Percentiles rank a stretch among this genome's conserved stretches.
Evolutionary conservation across 2,888 invertebrate genomes (phyloP).

Genomic region (Aproaerema taeniolella): DNA sequence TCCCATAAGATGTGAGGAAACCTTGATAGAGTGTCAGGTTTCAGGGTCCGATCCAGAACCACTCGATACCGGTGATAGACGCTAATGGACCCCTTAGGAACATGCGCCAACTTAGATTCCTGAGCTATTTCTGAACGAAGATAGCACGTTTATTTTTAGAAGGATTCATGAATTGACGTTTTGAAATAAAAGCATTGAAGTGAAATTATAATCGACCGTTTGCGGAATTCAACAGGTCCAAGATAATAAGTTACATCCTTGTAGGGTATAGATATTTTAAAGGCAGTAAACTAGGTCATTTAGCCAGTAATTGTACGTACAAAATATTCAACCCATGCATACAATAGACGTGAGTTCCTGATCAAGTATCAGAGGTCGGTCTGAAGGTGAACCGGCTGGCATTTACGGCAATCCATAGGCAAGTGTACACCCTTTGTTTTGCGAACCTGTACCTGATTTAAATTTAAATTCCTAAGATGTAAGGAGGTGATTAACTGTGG

Average conservation of each 20-base stretch:
- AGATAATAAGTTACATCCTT: too few relatives aligned
- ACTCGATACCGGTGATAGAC: conserved; percentile 49
- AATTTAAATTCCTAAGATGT: too few relatives aligned
- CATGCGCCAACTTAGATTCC: conserved; percentile 25
- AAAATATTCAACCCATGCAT: conserved; percentile 1
- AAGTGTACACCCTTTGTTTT: not conserved
- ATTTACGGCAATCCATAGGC: conserved; percentile 13
- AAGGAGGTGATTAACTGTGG: too few relatives aligned
- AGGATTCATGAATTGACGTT: too few relatives aligned
- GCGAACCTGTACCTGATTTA: too few relatives aligned
- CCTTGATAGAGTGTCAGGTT: conserved; percentile 44
- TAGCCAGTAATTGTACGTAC: conserved; percentile 5
- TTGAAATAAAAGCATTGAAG: too few relatives aligned
- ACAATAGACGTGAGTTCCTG: conserved; percentile 20
- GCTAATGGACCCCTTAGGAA: conserved; percentile 63
- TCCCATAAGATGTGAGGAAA: conserved; percentile 41
- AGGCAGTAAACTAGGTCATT: not conserved
- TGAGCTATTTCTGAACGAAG: conserved; percentile 27
- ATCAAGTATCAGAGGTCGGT: conserved; percentile 18
- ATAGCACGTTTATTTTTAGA: conserved; percentile 25
- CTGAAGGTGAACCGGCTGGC: conserved; percentile 20
- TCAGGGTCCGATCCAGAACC: conserved; percentile 39
- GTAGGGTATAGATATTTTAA: too few relatives aligned
- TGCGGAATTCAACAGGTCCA: too few relatives aligned
- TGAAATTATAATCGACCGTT: too few relatives aligned